These are phyloP conservation scores for Herpailurus yagouaroundi DNA, from an alignment of 2,113 vertebrate species.

Conservation along the genomic window DNA sequence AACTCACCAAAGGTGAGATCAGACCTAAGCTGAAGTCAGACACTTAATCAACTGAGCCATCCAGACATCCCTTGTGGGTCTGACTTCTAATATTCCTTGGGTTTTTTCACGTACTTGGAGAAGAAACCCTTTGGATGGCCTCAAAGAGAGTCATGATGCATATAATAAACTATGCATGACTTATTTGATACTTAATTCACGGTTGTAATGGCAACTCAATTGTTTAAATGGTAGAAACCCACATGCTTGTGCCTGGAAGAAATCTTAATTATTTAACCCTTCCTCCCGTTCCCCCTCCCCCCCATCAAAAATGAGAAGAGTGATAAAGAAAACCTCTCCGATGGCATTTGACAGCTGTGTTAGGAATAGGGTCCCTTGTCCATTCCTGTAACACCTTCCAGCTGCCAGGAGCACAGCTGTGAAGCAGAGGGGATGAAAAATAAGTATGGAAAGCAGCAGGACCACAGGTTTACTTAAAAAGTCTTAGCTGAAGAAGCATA, in stretches of 20 bases:
- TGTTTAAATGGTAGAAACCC: constrained; percentile 4
- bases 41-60: too few species aligned
- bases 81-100: background rate
- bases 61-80: background rate
- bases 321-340: background rate
- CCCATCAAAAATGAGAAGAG: background rate
- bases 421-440: background rate
- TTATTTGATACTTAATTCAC: background rate
- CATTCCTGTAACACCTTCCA: background rate
- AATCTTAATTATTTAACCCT: background rate
- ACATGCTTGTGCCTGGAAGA: background rate
- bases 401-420: too few species aligned
- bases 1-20: too few species aligned
- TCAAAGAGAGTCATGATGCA: background rate
- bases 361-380: background rate
- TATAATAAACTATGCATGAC: background rate
- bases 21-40: too few species aligned
- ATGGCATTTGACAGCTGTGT: background rate
- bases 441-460: background rate
- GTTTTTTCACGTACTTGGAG: background rate
- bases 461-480: background rate
- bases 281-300: too few species aligned
- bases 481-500: background rate
- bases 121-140: background rate
- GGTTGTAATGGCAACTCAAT: background rate